These are phyloP conservation scores for Cephalopterus ornatus DNA, from an alignment of 2,113 vertebrate genomes.

Conservation along the genomic window DNA sequence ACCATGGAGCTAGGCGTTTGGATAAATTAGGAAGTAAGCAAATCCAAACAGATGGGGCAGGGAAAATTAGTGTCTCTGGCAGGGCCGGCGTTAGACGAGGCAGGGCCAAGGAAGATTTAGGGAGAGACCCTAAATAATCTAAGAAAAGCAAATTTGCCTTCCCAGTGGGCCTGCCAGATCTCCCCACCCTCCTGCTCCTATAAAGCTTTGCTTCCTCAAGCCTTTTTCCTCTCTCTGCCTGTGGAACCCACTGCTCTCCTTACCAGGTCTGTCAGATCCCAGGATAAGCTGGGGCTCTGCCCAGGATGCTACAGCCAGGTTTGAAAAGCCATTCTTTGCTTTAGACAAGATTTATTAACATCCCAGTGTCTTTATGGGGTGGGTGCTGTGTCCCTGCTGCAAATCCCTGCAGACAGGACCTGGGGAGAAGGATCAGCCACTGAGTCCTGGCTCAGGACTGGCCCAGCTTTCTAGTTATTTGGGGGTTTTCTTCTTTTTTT, in stretches of 20 bases:
- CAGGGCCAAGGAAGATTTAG: constrained; percentile 32
- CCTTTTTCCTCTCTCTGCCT: neutral
- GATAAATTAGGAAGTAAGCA: constrained; percentile 60
- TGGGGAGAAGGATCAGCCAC: neutral
- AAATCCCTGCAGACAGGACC: neutral
- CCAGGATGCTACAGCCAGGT: neutral
- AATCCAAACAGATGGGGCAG: constrained; percentile 68
- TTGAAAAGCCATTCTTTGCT: neutral
- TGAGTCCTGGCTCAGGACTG: neutral
- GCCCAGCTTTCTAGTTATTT: neutral
- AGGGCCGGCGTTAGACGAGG: neutral
- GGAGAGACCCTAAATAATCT: constrained; percentile 26
- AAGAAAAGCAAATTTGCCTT: neutral
- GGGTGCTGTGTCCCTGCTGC: neutral
- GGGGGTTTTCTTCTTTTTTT: fast-evolving
- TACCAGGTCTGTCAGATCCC: neutral
- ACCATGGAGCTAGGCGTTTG: constrained; percentile 41
- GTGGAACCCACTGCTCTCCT: neutral
- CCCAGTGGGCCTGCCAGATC: neutral
- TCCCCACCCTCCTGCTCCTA: neutral
- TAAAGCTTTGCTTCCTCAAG: neutral
- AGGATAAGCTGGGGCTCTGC: neutral
- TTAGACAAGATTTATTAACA: neutral
- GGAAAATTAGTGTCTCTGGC: constrained; percentile 49
- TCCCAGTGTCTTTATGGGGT: neutral